phyloP scores from a whole-genome alignment of 1,140 invertebrate species.

The Drosophila ambigua region DNA sequence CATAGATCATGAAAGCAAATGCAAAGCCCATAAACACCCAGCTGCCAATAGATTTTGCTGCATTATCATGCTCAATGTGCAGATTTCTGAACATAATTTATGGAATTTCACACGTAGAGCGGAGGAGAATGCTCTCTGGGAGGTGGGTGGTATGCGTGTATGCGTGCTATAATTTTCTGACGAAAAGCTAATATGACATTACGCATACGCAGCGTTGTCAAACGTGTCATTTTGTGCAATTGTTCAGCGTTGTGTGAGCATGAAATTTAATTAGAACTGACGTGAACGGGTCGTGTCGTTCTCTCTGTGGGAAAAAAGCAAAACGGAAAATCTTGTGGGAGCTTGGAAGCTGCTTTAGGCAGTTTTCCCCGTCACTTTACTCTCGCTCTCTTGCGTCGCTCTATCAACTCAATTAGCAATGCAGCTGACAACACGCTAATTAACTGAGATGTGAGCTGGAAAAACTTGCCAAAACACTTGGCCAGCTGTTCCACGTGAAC shows the following conservation, averaged over 20 bases:
- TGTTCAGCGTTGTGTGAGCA: conserved; percentile 11
- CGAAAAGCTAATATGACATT: conserved; percentile 38
- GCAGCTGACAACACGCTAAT: conserved; percentile 72
- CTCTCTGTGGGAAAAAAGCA: no score
- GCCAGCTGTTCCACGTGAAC: conserved; percentile 12
- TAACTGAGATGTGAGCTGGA: conserved; percentile 65
- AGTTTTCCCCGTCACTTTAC: not conserved
- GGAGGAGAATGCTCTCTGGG: no score
- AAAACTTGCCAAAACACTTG: conserved; percentile 55
- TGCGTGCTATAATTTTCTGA: conserved; percentile 2
- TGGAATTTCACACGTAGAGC: conserved; percentile 4
- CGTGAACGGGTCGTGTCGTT: not conserved
- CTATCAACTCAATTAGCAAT: conserved; percentile 71
- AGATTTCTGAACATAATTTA: conserved; percentile 47
- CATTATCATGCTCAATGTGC: conserved; percentile 49
- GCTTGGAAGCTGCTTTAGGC: not conserved
- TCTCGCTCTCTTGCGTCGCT: not conserved
- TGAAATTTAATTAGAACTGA: conserved; percentile 18
- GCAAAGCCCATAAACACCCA: conserved; percentile 6
- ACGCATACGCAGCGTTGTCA: conserved; percentile 50
- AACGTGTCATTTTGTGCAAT: conserved; percentile 45
- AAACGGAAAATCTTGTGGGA: no score
- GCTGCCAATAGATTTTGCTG: conserved; percentile 25
- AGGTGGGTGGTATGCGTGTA: not conserved
- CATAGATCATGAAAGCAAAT: conserved; percentile 9